Evolutionary conservation across 2,888 invertebrate species (phyloP), one percentile per base, ranked within the genome.

Genomic region (Bombylius major): DNA sequence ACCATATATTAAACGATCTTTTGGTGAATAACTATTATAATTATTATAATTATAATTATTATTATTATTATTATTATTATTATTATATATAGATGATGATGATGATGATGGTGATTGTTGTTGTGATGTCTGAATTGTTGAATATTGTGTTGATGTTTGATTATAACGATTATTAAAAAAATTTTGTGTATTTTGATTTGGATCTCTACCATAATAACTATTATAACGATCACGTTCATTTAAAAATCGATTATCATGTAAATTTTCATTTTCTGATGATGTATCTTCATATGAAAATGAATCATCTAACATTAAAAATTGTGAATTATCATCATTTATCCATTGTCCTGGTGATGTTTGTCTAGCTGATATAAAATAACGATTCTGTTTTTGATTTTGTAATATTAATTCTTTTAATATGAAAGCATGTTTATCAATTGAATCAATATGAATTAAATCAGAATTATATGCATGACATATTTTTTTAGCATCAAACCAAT

Each of bases 401-500:
- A 81, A 77, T 66, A 87, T 82, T n/a, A 97, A 73, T 67, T 89
- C 86, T 61, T 88, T 82, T 8, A 90, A 78, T 47, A 96, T 78
- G 68, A 94, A 96, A 0, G 87, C 82, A 76, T 95, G 93, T 70
- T 96, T 95, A 58, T 90, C 90, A 5, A 85, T 77, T 56, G 79
- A 84, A 67, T 88, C 89, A 7, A 96, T 81, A 60, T 88, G 84
- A 0, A 87, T 77, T 54, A 95, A 75, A 68, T 93, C 89, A 3
- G 90, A 83, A 66, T 86, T 86, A 65, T 84, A 87, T 0, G 89
- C 87, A 77, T 86, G 83, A 69, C 94, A 95, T 63, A 89, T 87
- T 66, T 82, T 82, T 63, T 86, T 81, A 0, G 94, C 92, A 64
- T 92, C 92, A 64, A 82, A 84, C 67, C 86, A 82, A 47, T 82